Evolutionary conservation across 2,888 invertebrate species (phyloP), one percentile per base, ranked within the genome.

Genomic region (Dimorphilus gyrociliatus): DNA sequence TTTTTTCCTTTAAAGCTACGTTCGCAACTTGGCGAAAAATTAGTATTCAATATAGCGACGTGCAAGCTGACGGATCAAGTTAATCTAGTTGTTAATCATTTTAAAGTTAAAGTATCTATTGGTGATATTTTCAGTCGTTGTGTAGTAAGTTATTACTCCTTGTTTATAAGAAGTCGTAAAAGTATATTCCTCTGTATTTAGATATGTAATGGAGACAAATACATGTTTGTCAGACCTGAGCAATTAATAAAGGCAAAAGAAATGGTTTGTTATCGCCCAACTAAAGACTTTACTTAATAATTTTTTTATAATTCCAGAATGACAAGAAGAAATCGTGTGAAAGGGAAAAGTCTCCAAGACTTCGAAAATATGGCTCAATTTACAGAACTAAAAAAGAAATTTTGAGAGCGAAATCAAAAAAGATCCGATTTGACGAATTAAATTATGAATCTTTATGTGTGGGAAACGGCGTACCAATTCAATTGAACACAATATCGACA

Each of bases 81-180:
- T 18, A 59, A 67, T 34, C 73, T 75, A 56, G 72, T 80, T 29
- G 55, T 81, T 19, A 62, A 62, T 29, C 68, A 71, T 52, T 80
- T 74, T 53, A 72, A 74, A 50, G 66, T 81, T 33, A 53, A 56
- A 25, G 66, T 80, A 27, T 69, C 66, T 18, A 67, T 70, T 50
- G 67, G 66, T 37, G 71, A 80, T 58, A 69, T 80, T 37, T 74
- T 78, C 47, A 75, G 71, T 46, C 67, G 77, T 44, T 82, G 82
- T 60, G 71, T 74, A 60, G 73, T 74, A 58, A 68, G 71, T 54
- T n/a, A n/a, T n/a, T n/a, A n/a, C 12, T 28, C 21, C 26, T n/a
- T 12, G 7, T n/a, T n/a, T n/a, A n/a, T n/a, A n/a, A n/a, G n/a
- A n/a, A n/a, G n/a, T n/a, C n/a, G n/a, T n/a, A n/a, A n/a, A n/a